Conservation (phyloP, 2,797 vertebrate genomes). For the Chiroxiphia lanceolata region DNA sequence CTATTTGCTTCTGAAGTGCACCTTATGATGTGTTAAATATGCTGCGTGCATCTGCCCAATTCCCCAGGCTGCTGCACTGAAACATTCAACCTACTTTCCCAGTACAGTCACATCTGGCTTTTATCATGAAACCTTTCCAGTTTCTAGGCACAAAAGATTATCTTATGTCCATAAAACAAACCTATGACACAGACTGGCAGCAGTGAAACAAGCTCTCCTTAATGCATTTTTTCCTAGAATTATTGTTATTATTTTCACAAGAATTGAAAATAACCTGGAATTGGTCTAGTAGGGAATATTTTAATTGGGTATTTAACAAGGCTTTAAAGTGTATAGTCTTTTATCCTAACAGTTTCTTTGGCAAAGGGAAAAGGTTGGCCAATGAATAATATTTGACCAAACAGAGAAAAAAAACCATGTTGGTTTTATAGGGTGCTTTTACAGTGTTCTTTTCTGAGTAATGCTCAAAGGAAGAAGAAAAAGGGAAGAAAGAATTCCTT, state of each 20-base stretch:
- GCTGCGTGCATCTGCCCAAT: background rate
- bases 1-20: conserved; percentile 31
- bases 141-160: conserved; percentile 28
- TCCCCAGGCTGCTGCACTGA: background rate
- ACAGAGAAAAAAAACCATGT: background rate
- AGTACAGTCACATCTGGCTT: conserved; percentile 34
- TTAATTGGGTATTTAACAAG: background rate
- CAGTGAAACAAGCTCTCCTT: background rate
- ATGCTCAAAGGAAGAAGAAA: background rate
- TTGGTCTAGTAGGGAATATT: background rate
- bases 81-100: conserved; percentile 11
- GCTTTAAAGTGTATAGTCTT: background rate
- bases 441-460: background rate
- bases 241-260: background rate
- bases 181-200: background rate
- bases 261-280: background rate
- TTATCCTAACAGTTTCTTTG: background rate
- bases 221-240: background rate
- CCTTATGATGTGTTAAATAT: conserved; percentile 35
- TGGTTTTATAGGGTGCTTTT: background rate
- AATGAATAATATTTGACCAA: conserved; percentile 13
- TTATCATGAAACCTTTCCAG: conserved; percentile 39
- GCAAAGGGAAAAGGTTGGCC: background rate
- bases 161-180: conserved; percentile 18
- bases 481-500: background rate